Conservation (phyloP, 2,888 invertebrate genomes). For the Tipula helvola region DNA sequence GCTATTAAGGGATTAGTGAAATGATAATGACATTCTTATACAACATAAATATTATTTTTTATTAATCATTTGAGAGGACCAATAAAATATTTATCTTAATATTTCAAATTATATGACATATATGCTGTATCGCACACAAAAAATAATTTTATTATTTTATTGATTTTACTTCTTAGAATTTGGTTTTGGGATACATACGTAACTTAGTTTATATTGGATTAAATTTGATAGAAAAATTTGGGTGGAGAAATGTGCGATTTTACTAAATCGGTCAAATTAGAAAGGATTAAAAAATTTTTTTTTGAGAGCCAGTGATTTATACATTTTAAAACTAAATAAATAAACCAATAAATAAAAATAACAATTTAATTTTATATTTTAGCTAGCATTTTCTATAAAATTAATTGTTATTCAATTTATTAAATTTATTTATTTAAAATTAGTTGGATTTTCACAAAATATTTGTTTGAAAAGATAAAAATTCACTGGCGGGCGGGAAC, state of each 20-base stretch:
- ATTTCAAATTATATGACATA: not conserved
- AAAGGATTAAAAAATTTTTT: no score
- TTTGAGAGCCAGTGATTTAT: not conserved
- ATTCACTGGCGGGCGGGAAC: not conserved
- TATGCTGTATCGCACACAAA: not conserved
- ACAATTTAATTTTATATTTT: conserved; percentile 10
- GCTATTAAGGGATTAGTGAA: not conserved
- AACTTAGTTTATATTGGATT: no score
- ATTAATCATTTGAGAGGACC: not conserved
- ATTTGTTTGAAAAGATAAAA: not conserved
- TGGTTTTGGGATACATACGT: not conserved
- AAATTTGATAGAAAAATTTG: no score
- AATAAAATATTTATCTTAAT: not conserved
- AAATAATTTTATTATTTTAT: not conserved
- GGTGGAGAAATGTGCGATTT: no score
- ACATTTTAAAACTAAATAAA: not conserved
- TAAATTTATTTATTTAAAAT: not conserved
- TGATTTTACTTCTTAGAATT: not conserved
- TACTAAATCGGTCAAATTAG: no score
- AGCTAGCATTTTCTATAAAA: conserved; percentile 10
- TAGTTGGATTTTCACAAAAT: not conserved
- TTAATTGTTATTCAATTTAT: not conserved
- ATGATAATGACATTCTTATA: not conserved
- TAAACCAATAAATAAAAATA: not conserved
- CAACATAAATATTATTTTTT: not conserved